Evolutionary conservation across 2,888 invertebrate genomes (phyloP).

Genomic region (Lissocephala sabroskyi): DNA sequence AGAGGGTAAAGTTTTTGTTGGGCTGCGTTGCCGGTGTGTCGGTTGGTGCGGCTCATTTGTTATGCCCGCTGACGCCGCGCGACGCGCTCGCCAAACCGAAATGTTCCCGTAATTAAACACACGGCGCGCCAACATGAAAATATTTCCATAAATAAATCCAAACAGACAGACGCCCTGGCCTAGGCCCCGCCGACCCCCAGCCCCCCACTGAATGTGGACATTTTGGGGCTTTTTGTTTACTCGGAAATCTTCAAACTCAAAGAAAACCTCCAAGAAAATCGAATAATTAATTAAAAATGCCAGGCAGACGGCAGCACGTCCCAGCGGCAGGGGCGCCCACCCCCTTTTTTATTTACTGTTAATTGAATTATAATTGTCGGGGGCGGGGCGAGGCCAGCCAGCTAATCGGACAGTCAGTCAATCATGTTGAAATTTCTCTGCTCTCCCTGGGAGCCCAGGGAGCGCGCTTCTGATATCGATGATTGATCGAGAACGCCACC

Average conservation of each 20-base stretch:
- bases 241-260: conserved; percentile 19
- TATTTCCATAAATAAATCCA: conserved; percentile 46
- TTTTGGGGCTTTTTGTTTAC: conserved; percentile 29
- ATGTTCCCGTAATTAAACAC: conserved; percentile 47
- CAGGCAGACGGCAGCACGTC: conserved; percentile 24
- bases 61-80: conserved; percentile 24
- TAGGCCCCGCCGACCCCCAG: not conserved
- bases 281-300: conserved; percentile 59
- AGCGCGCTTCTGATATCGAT: too few relatives aligned
- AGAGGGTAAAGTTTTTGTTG: too few relatives aligned
- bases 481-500: too few relatives aligned
- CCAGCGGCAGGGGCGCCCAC: not conserved
- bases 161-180: not conserved
- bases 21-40: too few relatives aligned
- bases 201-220: not conserved
- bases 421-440: conserved; percentile 23
- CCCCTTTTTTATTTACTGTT: conserved; percentile 37
- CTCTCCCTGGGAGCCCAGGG: too few relatives aligned
- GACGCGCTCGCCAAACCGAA: conserved; percentile 18
- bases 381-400: not conserved
- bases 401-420: conserved; percentile 39
- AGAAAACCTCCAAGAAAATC: conserved; percentile 14
- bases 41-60: conserved; percentile 34
- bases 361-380: conserved; percentile 56
- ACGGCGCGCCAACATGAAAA: conserved; percentile 28